Percentiles rank a stretch among this genome's conserved stretches.
Evolutionary conservation across 2,113 vertebrate genomes (phyloP).

Genomic region (Callocephalon fimbriatum): DNA sequence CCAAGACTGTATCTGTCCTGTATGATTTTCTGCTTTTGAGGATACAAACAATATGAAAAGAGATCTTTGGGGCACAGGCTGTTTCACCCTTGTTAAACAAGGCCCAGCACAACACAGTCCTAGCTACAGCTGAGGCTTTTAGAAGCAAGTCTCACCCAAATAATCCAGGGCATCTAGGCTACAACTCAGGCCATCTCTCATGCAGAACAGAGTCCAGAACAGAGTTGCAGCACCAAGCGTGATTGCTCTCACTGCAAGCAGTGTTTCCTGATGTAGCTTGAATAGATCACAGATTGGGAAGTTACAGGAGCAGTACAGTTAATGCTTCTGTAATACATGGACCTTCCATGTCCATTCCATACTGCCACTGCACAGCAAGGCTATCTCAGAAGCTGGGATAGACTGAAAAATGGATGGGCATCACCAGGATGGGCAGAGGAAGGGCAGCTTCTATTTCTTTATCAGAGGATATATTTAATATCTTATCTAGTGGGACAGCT

Average conservation of each 20-base stretch:
- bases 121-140: background rate
- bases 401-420: background rate
- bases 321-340: background rate
- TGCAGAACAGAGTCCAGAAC: background rate
- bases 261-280: background rate
- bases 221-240: background rate
- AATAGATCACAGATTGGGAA: background rate
- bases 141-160: background rate
- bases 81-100: background rate
- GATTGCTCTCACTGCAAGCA: background rate
- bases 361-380: background rate
- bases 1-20: background rate
- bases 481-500: background rate
- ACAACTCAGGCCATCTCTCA: background rate
- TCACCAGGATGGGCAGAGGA: background rate
- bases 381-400: background rate
- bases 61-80: background rate
- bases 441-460: background rate
- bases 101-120: background rate
- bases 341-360: background rate
- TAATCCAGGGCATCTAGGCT: background rate
- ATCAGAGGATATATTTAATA: background rate
- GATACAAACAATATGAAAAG: background rate
- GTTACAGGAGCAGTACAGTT: background rate
- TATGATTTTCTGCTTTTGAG: background rate